A percentile compares a stretch with the other conserved stretches of the same genome.
Evolutionary conservation across 2,113 vertebrate genomes (phyloP).

Genomic region (Oreochromis spilurus): DNA sequence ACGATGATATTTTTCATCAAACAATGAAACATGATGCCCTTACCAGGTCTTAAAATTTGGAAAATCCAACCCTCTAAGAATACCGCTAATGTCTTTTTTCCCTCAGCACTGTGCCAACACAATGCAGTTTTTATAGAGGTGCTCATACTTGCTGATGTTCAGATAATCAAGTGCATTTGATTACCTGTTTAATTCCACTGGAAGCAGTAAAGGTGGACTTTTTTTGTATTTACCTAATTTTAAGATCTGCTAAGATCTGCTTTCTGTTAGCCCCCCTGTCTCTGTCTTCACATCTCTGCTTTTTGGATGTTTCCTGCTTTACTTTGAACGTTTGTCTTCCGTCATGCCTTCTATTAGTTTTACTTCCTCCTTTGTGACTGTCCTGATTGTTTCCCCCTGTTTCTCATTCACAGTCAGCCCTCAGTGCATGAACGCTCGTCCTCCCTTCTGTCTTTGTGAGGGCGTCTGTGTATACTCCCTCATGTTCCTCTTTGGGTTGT

Average conservation of each 20-base stretch:
- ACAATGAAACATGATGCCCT: not conserved
- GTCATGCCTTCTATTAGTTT: not conserved
- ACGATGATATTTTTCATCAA: not conserved
- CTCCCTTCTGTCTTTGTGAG: not conserved
- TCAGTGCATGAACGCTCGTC: not conserved
- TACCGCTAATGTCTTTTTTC: too few relatives aligned
- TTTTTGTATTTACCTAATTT: not conserved
- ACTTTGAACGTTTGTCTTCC: not conserved
- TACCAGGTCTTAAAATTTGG: not conserved
- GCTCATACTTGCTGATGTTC: too few relatives aligned
- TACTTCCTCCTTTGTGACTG: not conserved
- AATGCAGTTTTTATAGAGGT: too few relatives aligned
- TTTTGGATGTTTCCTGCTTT: not conserved
- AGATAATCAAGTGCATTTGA: not conserved
- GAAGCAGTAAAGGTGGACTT: not conserved
- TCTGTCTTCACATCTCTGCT: not conserved
- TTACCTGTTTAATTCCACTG: not conserved
- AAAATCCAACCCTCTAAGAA: too few relatives aligned
- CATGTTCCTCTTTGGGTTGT: not conserved
- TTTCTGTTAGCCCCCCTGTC: not conserved
- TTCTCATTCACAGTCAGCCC: not conserved
- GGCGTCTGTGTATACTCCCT: not conserved
- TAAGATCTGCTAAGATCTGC: not conserved
- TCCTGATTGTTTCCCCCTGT: not conserved
- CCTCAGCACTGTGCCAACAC: too few relatives aligned